A percentile compares a stretch with the other conserved stretches of the same genome.
phyloP scores from a whole-genome alignment of 2,797 vertebrate genomes.

The Tapirus indicus region DNA sequence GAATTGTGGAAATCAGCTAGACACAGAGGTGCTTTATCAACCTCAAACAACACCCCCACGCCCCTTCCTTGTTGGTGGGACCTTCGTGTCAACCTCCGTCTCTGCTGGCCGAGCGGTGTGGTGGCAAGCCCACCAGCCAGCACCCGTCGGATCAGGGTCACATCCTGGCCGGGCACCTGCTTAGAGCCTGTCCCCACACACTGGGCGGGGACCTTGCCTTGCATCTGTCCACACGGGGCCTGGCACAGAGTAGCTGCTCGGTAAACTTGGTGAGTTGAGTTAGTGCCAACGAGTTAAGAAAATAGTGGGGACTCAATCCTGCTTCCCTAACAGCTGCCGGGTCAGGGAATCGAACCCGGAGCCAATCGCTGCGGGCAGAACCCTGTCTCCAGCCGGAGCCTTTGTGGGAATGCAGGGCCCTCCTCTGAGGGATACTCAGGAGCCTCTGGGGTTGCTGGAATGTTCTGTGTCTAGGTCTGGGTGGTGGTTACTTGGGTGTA shows the following conservation, averaged over 20 bases:
- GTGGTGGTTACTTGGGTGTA: not conserved
- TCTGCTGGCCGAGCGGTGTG: not conserved
- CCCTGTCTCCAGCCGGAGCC: not conserved
- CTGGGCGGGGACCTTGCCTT: not conserved
- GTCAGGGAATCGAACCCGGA: not conserved
- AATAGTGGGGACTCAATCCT: not conserved
- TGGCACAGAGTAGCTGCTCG: accelerated
- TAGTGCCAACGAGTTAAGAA: not conserved
- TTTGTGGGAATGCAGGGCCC: no score
- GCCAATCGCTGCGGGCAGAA: not conserved
- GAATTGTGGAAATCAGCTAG: accelerated
- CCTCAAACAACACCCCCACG: accelerated
- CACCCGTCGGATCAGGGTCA: not conserved
- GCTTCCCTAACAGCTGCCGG: not conserved
- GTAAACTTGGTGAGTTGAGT: not conserved
- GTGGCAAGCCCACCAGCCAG: not conserved
- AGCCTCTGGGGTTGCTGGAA: not conserved
- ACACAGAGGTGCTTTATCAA: accelerated
- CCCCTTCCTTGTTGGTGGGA: not conserved
- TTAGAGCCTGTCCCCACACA: not conserved
- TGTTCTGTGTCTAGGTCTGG: not conserved
- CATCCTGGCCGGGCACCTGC: accelerated
- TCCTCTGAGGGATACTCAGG: not conserved
- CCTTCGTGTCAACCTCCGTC: accelerated
- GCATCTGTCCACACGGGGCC: not conserved